A percentile compares a stretch with the other conserved stretches of the same genome.
Conservation (phyloP, 2,113 vertebrate species). For the Chaetops frenatus region DNA sequence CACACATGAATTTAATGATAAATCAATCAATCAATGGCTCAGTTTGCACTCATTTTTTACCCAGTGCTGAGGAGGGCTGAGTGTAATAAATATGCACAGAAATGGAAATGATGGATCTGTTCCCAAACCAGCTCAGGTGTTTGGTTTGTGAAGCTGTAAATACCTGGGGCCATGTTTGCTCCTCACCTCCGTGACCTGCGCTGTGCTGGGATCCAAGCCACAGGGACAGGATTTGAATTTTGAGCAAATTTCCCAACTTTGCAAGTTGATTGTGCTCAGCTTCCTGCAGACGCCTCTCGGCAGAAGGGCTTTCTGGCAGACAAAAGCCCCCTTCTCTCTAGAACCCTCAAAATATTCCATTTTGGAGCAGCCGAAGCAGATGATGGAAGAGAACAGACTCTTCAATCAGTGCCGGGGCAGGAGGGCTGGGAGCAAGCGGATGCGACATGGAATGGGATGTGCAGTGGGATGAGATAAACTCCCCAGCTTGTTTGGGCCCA, state of each 20-base stretch:
- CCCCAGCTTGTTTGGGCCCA: slow-evolving; percentile 32
- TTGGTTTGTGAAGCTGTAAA: background rate
- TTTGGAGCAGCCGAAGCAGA: slow-evolving; percentile 8
- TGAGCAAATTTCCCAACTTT: background rate
- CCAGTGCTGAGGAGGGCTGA: background rate
- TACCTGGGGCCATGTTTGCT: background rate
- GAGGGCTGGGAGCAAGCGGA: slow-evolving; percentile 25
- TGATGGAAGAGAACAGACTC: slow-evolving; percentile 28
- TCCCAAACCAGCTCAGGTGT: background rate
- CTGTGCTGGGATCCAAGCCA: background rate
- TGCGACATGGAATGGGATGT: background rate
- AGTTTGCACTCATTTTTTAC: background rate
- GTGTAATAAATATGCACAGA: background rate
- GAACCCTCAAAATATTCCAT: background rate
- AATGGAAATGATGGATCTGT: background rate
- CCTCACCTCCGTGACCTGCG: background rate
- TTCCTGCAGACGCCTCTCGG: background rate
- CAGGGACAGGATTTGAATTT: background rate
- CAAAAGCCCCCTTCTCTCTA: background rate
- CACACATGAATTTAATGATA: background rate
- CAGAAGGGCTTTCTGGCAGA: background rate
- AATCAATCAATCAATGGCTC: background rate
- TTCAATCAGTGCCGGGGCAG: background rate
- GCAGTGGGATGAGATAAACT: slow-evolving; percentile 29
- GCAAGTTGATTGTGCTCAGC: background rate